phyloP scores from a whole-genome alignment of 2,797 vertebrate genomes.

The Pampus argenteus region DNA sequence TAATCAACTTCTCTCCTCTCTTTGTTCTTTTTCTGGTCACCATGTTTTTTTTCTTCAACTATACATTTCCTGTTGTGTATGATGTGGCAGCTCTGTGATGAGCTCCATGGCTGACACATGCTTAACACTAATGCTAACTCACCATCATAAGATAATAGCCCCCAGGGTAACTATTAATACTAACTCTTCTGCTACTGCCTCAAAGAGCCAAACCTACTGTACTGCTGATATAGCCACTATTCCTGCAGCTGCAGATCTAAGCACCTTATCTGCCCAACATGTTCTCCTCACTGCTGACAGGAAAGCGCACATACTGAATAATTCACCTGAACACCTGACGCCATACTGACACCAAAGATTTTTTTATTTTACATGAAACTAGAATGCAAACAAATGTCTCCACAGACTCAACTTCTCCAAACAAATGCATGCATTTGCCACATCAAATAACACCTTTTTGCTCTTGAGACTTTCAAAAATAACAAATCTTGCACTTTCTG shows the following conservation, averaged over 20 bases:
- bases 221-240: slow-evolving; percentile 41
- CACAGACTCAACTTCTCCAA: slow-evolving; percentile 13
- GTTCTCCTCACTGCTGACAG: slow-evolving; percentile 41
- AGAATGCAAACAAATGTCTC: slow-evolving; percentile 15
- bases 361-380: slow-evolving; percentile 27
- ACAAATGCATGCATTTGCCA: slow-evolving; percentile 23
- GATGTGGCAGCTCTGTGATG: slow-evolving; percentile 62
- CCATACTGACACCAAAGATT: slow-evolving; percentile 21
- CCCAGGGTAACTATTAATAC: slow-evolving; percentile 69
- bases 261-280: slow-evolving; percentile 60
- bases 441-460: slow-evolving; percentile 17
- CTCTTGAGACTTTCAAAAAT: slow-evolving; percentile 22
- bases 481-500: slow-evolving; percentile 43
- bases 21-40: slow-evolving; percentile 42
- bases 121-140: slow-evolving; percentile 58
- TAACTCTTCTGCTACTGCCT: slow-evolving; percentile 55
- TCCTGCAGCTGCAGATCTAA: slow-evolving; percentile 52
- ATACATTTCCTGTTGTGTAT: slow-evolving; percentile 41
- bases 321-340: slow-evolving; percentile 48
- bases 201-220: slow-evolving; percentile 40
- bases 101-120: slow-evolving; percentile 60
- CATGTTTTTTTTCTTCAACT: slow-evolving; percentile 26
- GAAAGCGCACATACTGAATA: slow-evolving; percentile 44
- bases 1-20: slow-evolving; percentile 37
- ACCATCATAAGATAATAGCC: slow-evolving; percentile 73